Evolutionary conservation across 1,140 invertebrate species (phyloP), one percentile per base, ranked within the genome.

Genomic region (Anastatus disparis): DNA sequence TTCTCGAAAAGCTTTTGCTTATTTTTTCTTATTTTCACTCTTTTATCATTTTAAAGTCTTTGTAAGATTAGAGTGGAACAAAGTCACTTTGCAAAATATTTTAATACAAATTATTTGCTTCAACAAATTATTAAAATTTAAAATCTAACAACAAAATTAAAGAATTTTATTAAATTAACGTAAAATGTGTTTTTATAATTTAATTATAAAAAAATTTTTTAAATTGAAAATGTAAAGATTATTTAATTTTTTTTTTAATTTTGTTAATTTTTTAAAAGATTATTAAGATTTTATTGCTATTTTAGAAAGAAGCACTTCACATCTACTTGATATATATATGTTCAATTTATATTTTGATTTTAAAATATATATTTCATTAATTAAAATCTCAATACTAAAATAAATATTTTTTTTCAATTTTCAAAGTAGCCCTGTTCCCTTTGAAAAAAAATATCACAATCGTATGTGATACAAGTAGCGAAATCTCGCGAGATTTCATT

Each of bases 21-120:
- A 53, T 52, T 22, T 31, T 13, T 42, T 50, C n/a, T 62, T 17
- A 2, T 42, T 40, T 52, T 52, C 44, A 65, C n/a, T 52, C 17
- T 4, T 20, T 64, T 27, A 59, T 12, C 22, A 59, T 52, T 53
- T 35, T 53, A 46, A 61, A 62, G 67, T 70, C 68, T 56, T 70
- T 29, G 31, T 35, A 29, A 62, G 10, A 48, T 48, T 64, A 20
- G 15, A 64, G 15, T 63, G 38, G 59, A 56, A 62, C 68, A 70
- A 42, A 56, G 29, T 56, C 29, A 56, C 50, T 63, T 70, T 31
- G 35, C n/a, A n/a, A 8, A 40, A 15, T 53, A 6, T 35, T 35
- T 4, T 6, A 35, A 38, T 42, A 55, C n/a, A 65, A 53, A 40
- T 38, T n/a, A n/a, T n/a, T n/a, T n/a, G n/a, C n/a, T n/a, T n/a